Conservation (phyloP, 2,113 vertebrate genomes). For the Pleuronectes platessa region DNA sequence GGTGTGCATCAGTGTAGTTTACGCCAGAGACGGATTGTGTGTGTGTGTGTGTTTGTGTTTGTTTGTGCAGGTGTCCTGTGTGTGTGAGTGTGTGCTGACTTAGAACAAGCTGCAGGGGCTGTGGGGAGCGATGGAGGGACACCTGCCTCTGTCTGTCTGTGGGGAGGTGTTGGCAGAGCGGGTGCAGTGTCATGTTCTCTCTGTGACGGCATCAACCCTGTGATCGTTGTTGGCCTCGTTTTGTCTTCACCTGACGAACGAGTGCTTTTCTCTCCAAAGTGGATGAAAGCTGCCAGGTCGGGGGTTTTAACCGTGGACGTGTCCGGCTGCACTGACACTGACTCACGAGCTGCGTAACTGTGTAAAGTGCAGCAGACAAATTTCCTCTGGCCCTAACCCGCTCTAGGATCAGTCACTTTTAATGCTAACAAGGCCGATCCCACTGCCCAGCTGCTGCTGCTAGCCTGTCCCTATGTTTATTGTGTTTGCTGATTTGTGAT, state of each 20-base stretch:
- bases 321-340: background rate
- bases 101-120: conserved; percentile 3
- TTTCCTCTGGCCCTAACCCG: background rate
- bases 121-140: conserved; percentile 44
- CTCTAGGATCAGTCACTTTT: background rate
- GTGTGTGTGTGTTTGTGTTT: conserved; percentile 22
- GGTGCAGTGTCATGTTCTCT: conserved; percentile 69
- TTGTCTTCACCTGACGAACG: conserved; percentile 8
- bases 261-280: background rate
- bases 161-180: conserved; percentile 44
- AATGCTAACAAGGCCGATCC: background rate
- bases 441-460: background rate
- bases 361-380: background rate
- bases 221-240: conserved; percentile 1
- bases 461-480: background rate
- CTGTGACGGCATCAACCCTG: conserved; percentile 25
- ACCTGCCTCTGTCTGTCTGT: conserved; percentile 76
- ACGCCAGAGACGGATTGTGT: conserved; percentile 13
- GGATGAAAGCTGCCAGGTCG: background rate
- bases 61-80: conserved; percentile 32
- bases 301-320: background rate
- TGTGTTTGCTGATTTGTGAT: background rate
- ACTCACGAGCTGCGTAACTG: no score
- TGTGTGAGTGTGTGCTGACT: conserved; percentile 19
- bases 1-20: conserved; percentile 18